Evolutionary conservation across 2,797 vertebrate genomes (phyloP), one percentile per base, ranked within the genome.

Genomic region (Nannoperca australis): DNA sequence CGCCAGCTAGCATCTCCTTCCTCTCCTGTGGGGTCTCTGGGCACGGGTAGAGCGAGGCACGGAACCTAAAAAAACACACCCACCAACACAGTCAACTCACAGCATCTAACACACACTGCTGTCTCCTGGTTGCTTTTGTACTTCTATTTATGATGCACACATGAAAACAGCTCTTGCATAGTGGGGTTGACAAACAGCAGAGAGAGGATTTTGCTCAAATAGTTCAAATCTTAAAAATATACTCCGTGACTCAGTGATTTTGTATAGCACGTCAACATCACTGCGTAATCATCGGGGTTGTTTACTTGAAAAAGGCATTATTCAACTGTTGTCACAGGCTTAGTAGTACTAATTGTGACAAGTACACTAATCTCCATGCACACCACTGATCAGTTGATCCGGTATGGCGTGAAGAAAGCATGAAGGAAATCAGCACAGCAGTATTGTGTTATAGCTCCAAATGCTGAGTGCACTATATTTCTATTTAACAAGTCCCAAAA

Each of bases 1-100:
- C 98, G 68, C 98, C 98, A 30, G 97, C 97, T 84, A 97, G 96
- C 98, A 99, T 99, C 93, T 99, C 98, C 82, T 99, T 99, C 86
- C 98, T 94, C 85, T 99, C 98, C 90, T 97, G 96, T 0, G 98
- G 97, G 0, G 97, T 99, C 92, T 99, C 98, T 73, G 98, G 98
- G 72, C 98, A 99, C 0, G 98, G 98, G 81, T 99, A 99, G 15
- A 99, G 96, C n/a, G 98, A 99, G 30, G 98, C 98, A 17, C 98
- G 96, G 89, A 99, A 99, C 85, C 98, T 99, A 91, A 54, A 77
- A 18, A 72, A 58, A 78, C 2, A 58, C 12, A 72, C 9, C 45
- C 17, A 63, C 18, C 42, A 36, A 24, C n/a, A 67, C 22, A 4
- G 36, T 63, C 42, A 70, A 8, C 27, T 60, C 51, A 62, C 24